A percentile compares a stretch with the other conserved stretches of the same genome.
These are phyloP conservation scores for Poeciliopsis turrubarensis DNA, from an alignment of 2,113 vertebrate genomes.

Conservation along the genomic window DNA sequence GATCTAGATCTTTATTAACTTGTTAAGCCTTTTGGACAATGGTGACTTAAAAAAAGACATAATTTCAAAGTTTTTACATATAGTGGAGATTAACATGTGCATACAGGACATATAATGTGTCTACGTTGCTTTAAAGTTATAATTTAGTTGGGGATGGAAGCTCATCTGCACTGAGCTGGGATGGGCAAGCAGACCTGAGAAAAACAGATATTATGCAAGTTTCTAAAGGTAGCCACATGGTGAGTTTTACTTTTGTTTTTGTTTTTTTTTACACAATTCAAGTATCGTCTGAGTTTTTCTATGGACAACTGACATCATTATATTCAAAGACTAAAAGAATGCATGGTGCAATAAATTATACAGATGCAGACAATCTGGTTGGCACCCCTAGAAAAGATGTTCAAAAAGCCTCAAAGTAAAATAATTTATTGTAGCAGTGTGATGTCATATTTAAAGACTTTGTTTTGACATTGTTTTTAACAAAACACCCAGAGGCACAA, in stretches of 20 bases:
- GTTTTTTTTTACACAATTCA: constrained; percentile 50
- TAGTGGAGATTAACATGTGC: constrained; percentile 64
- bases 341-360: neutral
- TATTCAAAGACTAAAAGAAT: constrained; percentile 30
- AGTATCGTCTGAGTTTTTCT: constrained; percentile 53
- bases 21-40: constrained; percentile 53
- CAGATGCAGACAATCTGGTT: neutral
- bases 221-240: constrained; percentile 17
- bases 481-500: neutral
- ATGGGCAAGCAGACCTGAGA: constrained; percentile 29
- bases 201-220: constrained; percentile 14
- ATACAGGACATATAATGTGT: constrained; percentile 46
- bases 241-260: neutral
- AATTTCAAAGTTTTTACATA: constrained; percentile 65
- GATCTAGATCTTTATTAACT: constrained; percentile 64
- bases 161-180: constrained; percentile 13
- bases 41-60: constrained; percentile 64
- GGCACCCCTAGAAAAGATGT: constrained; percentile 1
- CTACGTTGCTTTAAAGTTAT: constrained; percentile 52
- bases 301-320: constrained; percentile 52
- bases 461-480: neutral
- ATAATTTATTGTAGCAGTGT: neutral
- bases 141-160: constrained; percentile 31
- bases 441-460: too few species aligned
- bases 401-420: constrained; percentile 6